These are phyloP conservation scores for Lordiphosa fenestrarum DNA, from an alignment of 2,888 invertebrate species.

Conservation along the genomic window DNA sequence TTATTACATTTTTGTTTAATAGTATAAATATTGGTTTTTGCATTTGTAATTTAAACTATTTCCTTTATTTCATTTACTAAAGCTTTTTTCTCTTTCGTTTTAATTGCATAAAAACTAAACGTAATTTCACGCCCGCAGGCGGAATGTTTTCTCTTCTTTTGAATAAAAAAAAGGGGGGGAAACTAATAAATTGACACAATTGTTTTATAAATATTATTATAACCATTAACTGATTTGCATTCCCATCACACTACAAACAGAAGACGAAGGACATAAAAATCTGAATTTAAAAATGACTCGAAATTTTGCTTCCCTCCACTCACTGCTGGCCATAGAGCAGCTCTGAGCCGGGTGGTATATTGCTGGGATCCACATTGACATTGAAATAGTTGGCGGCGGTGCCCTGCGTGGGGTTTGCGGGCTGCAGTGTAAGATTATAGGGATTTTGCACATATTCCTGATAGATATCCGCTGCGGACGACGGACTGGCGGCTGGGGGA, in stretches of 20 bases:
- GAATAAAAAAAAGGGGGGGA: slow-evolving; percentile 31
- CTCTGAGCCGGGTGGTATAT: slow-evolving; percentile 84
- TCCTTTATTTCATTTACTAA: slow-evolving; percentile 50
- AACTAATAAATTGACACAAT: slow-evolving; percentile 21
- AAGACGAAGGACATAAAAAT: background rate
- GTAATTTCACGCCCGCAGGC: slow-evolving; percentile 20
- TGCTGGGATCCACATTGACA: slow-evolving; percentile 81
- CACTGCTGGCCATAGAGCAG: slow-evolving; percentile 82
- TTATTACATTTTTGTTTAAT: slow-evolving; percentile 28
- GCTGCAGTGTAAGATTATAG: slow-evolving; percentile 80
- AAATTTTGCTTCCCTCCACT: slow-evolving; percentile 8
- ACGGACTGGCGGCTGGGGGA: slow-evolving; percentile 2
- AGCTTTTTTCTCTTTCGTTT: slow-evolving; percentile 51
- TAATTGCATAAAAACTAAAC: slow-evolving; percentile 26
- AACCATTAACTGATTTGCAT: slow-evolving; percentile 25
- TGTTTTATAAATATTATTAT: slow-evolving; percentile 19
- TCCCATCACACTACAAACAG: slow-evolving; percentile 28
- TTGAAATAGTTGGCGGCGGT: slow-evolving; percentile 85
- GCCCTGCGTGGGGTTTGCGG: slow-evolving; percentile 46
- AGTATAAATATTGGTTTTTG: slow-evolving; percentile 57
- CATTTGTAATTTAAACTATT: slow-evolving; percentile 62
- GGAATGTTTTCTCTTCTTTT: slow-evolving; percentile 42
- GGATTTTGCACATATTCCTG: slow-evolving; percentile 80
- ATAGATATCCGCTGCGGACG: slow-evolving; percentile 73
- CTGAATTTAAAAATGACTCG: slow-evolving; percentile 26